Conservation (phyloP, 2,888 invertebrate genomes). For the Napeogenes sylphis region DNA sequence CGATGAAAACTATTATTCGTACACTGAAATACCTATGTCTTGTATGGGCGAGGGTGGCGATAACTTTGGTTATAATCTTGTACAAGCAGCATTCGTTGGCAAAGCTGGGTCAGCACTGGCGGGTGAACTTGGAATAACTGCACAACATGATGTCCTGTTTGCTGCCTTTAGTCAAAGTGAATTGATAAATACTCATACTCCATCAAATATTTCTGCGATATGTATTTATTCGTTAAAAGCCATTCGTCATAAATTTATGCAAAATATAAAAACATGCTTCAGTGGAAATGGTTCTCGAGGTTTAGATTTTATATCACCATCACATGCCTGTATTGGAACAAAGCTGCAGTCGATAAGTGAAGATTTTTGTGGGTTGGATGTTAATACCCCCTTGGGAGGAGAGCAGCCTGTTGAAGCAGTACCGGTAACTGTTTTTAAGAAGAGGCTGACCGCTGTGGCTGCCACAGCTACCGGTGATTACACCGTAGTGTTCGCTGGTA, state of each 20-base stretch:
- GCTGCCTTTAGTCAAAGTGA: slow-evolving; percentile 95
- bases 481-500: slow-evolving; percentile 98
- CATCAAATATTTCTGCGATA: slow-evolving; percentile 86
- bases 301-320: slow-evolving; percentile 94
- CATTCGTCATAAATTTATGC: slow-evolving; percentile 95
- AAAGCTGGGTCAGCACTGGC: slow-evolving; percentile 96
- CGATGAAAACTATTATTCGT: slow-evolving; percentile 97
- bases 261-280: slow-evolving; percentile 97
- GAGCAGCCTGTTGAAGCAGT: slow-evolving; percentile 91
- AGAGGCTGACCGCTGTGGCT: slow-evolving; percentile 92
- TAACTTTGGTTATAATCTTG: slow-evolving; percentile 89
- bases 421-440: slow-evolving; percentile 89
- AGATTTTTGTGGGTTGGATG: slow-evolving; percentile 96
- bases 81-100: slow-evolving; percentile 96
- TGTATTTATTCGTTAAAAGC: slow-evolving; percentile 96
- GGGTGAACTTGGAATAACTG: slow-evolving; percentile 91
- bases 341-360: slow-evolving; percentile 94
- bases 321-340: slow-evolving; percentile 91
- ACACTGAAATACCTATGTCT: slow-evolving; percentile 97
- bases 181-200: slow-evolving; percentile 82
- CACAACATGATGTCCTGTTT: slow-evolving; percentile 96
- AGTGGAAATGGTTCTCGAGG: slow-evolving; percentile 91
- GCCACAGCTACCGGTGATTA: slow-evolving; percentile 97
- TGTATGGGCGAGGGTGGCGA: slow-evolving; percentile 88
- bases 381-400: slow-evolving; percentile 96